Base-by-base conservation (phyloP, 2,113 vertebrate genomes). In the Nicator chloris region DNA sequence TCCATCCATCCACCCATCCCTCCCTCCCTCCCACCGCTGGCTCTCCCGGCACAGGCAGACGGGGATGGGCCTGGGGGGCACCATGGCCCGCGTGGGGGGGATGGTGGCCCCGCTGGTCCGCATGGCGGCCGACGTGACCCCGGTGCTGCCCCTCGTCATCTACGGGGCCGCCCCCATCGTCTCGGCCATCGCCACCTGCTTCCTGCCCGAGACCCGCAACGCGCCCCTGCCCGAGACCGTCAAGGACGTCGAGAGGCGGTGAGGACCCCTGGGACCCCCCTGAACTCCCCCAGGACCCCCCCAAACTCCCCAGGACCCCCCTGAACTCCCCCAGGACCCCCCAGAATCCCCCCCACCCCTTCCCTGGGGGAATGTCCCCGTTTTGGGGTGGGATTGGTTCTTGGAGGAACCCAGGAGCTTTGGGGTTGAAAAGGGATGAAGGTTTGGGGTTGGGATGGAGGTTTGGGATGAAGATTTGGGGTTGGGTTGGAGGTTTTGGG, bases 131-230 rank as follows among this genome's bases (percentile, higher is more conserved):
- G 98, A 99, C 2, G 51, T 92, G 40, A n/a, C 88, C 23, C 92
- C 96, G 1, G 97, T 93, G 89, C 82, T 99, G 11, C 98, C 98
- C 4, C 96, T 98, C 30, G 16, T 98, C 11, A 98, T 99, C 90
- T 99, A 98, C 0, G 98, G 98, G 8, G 97, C 92, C 1, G 97
- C 96, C 9, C 98, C 98, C 2, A 87, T 99, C 66, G 8, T 98
- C 47, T 97, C 97, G 7, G 98, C 98, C 23, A 8, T 97, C 12
- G 94, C 97, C 54, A 96, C 97, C 26, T 26, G 96, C 47, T 98
- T 98, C 63, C 98, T 99, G 7, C 98, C 98, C 4, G 99, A 99
- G 94, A 99, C 98, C 0, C 96, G 98, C 30, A 96, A 96, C 33
- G 37, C 30, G 14, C 69, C 98, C 1, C 96, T 99, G n/a, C 98